These are phyloP conservation scores for Psittacula cyanocephala DNA, from an alignment of 2,113 vertebrate genomes.

Conservation along the genomic window DNA sequence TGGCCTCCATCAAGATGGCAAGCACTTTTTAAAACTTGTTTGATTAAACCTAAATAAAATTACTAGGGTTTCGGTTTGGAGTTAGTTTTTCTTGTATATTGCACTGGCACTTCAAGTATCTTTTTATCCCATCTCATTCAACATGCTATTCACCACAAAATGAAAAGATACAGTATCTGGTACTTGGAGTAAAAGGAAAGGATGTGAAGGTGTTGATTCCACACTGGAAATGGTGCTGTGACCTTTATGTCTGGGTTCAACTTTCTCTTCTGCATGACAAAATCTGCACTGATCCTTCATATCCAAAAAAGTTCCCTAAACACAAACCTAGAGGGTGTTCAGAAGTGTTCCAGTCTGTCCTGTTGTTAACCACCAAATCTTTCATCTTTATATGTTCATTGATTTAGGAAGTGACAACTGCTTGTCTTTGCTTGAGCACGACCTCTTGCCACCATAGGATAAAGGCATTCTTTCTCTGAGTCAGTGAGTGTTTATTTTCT, in stretches of 20 bases:
- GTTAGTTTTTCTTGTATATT: neutral
- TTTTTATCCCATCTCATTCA: neutral
- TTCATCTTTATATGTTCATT: neutral
- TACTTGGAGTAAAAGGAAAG: neutral
- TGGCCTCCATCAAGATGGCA: neutral
- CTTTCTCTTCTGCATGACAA: neutral
- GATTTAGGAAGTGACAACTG: neutral
- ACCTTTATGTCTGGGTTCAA: neutral
- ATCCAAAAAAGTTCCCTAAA: neutral
- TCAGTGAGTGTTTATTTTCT: neutral
- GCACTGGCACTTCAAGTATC: neutral
- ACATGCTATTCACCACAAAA: neutral
- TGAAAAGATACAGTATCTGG: neutral
- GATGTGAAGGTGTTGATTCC: neutral
- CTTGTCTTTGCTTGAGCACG: neutral
- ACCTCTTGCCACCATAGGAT: neutral
- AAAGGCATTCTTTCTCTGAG: neutral
- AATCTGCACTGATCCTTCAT: neutral
- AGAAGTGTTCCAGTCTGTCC: neutral
- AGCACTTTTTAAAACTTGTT: neutral
- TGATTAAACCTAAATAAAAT: neutral
- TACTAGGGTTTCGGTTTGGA: neutral
- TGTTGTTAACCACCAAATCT: neutral
- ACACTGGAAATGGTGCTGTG: neutral
- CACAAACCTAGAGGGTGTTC: neutral